Conservation (phyloP, 2,888 invertebrate genomes). For the Polymixis flavicincta region DNA sequence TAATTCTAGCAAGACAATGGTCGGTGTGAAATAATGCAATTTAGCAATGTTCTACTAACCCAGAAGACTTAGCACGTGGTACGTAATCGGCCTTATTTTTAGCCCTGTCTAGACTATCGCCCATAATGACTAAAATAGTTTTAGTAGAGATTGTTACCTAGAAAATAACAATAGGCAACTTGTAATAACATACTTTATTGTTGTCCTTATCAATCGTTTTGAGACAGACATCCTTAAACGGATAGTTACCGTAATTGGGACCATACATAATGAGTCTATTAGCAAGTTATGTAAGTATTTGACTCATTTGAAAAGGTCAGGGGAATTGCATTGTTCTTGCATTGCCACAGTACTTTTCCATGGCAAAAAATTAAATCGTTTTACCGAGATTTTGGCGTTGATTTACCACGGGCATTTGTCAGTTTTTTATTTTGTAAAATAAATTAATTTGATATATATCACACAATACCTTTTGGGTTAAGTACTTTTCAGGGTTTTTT, state of each 20-base stretch:
- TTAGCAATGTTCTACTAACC: constrained; percentile 1
- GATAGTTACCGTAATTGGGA: constrained; percentile 16
- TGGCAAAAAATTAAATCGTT: background rate
- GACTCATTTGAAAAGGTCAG: constrained; percentile 27
- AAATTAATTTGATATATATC: background rate
- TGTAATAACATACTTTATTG: constrained; percentile 18
- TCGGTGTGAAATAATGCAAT: background rate
- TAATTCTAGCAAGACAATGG: constrained; percentile 6
- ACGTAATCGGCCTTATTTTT: background rate
- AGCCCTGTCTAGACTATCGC: constrained; percentile 11
- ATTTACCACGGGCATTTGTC: background rate
- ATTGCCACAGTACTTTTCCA: background rate
- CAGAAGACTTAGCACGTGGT: background rate
- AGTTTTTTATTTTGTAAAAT: background rate
- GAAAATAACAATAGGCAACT: constrained; percentile 8
- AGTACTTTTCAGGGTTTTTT: background rate
- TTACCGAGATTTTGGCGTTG: background rate
- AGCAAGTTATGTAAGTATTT: constrained; percentile 19
- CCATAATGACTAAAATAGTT: background rate
- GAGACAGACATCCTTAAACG: constrained; percentile 15
- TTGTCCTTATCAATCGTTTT: constrained; percentile 9
- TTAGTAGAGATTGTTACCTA: background rate
- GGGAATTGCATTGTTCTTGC: constrained; percentile 11
- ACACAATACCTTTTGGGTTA: background rate
- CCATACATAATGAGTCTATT: constrained; percentile 46